Evolutionary conservation across 2,113 vertebrate genomes (phyloP), one percentile per base, ranked within the genome.

Genomic region (Eurystomus gularis): DNA sequence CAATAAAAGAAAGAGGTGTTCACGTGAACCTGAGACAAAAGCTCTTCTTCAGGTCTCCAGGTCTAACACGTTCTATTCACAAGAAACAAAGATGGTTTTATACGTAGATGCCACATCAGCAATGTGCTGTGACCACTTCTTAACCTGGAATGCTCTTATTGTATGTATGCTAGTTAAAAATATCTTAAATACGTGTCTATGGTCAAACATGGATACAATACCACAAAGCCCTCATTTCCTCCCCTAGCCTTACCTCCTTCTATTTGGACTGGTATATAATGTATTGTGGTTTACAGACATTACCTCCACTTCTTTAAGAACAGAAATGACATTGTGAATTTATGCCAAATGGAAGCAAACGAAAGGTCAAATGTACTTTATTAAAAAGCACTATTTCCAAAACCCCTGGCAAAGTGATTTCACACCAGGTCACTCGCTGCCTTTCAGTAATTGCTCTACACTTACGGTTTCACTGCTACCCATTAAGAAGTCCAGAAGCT

Each of bases 311-410:
- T 40, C 39, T 40, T 96, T 75, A 92, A 93, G 84, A 92, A 86
- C 84, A 72, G 46, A 88, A 97, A 94, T 52, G 42, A 95, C 60
- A 68, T 21, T 40, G 54, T 70, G 35, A 90, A 78, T 78, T 81
- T 86, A 80, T 71, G 85, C 60, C 79, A 95, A 86, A 85, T 51
- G 35, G 80, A 93, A 86, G 83, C 25, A 64, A 92, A 88, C 48
- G 54, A 73, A 92, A 86, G 71, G 61, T 83, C 58, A 95, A 81
- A 75, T 6, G 16, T 24, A 39, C 68, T 92, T 91, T 21, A 93
- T 86, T 77, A 70, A 81, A 90, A 94, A 92, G 62, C 29, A 66
- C 1, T 23, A 39, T 44, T 88, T 90, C 64, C 51, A 48, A 73
- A 90, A 86, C 21, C 51, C 24, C 37, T 52, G 18, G 46, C 39